Percentiles rank a stretch among this genome's conserved stretches.
These are phyloP conservation scores for Suricata suricatta DNA, from an alignment of 2,113 vertebrate genomes.

Conservation along the genomic window DNA sequence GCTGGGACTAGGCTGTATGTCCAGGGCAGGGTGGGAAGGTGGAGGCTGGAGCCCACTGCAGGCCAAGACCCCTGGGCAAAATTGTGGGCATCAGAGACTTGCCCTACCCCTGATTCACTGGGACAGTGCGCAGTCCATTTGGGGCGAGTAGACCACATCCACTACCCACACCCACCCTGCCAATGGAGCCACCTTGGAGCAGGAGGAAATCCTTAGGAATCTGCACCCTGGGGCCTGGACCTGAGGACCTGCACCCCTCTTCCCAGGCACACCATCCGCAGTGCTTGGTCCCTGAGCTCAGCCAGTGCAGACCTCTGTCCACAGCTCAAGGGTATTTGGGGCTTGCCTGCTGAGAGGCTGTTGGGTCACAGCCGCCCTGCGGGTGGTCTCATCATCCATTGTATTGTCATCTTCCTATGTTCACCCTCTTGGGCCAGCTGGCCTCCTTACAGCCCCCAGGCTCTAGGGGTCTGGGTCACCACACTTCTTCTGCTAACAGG, in stretches of 20 bases:
- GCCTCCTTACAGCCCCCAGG: neutral
- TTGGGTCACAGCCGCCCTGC: neutral
- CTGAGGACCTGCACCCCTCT: neutral
- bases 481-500: neutral
- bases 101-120: neutral
- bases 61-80: neutral
- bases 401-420: rapidly evolving
- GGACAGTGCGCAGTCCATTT: neutral
- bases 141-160: no score
- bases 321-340: neutral
- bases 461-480: neutral
- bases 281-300: neutral
- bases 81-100: neutral
- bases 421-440: neutral
- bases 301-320: neutral
- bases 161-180: neutral
- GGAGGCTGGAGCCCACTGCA: neutral
- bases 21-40: neutral
- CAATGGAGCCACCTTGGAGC: neutral
- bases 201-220: neutral
- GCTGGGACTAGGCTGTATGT: rapidly evolving
- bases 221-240: neutral
- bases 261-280: neutral
- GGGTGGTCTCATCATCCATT: rapidly evolving
- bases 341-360: rapidly evolving